Percentiles rank a stretch among this genome's conserved stretches.
Conservation (phyloP, 1,140 invertebrate species). For the Cotesia vestalis region DNA sequence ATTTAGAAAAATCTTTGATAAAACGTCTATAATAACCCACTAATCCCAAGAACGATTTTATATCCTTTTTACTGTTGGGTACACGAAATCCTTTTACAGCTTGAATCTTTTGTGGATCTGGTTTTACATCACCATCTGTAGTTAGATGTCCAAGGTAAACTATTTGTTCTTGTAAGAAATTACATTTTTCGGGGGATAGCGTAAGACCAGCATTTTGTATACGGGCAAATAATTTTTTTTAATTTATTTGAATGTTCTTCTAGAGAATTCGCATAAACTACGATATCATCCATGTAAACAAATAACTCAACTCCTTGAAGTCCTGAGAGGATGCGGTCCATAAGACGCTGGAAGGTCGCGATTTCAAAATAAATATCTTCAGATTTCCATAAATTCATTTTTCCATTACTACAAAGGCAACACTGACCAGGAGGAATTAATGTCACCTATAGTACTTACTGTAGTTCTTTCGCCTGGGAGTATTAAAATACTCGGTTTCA, state of each 20-base stretch:
- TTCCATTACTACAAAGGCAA: too few relatives aligned
- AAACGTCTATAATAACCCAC: constrained; percentile 25
- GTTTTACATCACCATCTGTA: constrained; percentile 2
- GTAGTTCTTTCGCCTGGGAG: too few relatives aligned
- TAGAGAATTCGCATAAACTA: neutral
- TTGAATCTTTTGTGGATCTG: constrained; percentile 16
- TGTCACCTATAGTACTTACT: too few relatives aligned
- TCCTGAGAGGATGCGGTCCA: constrained; percentile 7
- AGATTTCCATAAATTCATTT: too few relatives aligned
- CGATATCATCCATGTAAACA: constrained; percentile 23
- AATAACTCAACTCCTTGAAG: constrained; percentile 1
- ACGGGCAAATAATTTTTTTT: neutral
- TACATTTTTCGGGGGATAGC: constrained; percentile 4
- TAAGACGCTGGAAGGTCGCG: neutral
- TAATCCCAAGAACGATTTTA: constrained; percentile 16
- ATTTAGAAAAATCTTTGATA: constrained; percentile 2
- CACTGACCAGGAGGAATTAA: too few relatives aligned
- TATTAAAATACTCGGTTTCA: too few relatives aligned
- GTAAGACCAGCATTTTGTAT: neutral
- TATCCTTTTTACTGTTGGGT: neutral
- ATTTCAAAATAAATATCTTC: too few relatives aligned
- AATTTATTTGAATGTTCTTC: neutral
- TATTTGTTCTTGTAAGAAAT: constrained; percentile 15
- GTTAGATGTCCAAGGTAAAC: constrained; percentile 19
- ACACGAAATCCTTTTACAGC: neutral